These are phyloP conservation scores for Folsomia manolachei DNA, from an alignment of 2,888 invertebrate genomes.

Conservation along the genomic window DNA sequence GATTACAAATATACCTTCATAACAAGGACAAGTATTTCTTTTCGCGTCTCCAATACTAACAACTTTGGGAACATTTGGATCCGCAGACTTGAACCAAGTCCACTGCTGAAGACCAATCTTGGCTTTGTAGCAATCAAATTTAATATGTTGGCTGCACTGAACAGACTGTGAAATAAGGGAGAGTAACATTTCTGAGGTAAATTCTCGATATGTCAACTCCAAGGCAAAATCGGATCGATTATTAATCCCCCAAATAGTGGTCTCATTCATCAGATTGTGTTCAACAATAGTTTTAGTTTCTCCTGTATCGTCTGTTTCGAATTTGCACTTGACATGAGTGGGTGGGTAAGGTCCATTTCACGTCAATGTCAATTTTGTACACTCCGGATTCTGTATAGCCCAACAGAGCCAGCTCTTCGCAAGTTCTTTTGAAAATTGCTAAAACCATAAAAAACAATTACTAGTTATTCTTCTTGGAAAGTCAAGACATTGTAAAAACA, in stretches of 20 bases:
- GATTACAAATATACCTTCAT: too few relatives aligned
- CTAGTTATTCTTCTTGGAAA: background rate
- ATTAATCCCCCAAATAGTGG: slow-evolving; percentile 57
- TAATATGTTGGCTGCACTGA: slow-evolving; percentile 83
- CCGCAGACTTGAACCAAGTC: slow-evolving; percentile 83
- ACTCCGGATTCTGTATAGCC: slow-evolving; percentile 87
- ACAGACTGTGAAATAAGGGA: slow-evolving; percentile 84
- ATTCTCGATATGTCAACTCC: slow-evolving; percentile 81
- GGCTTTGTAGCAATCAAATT: slow-evolving; percentile 85
- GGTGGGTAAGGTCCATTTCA: slow-evolving; percentile 89
- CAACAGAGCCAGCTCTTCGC: slow-evolving; percentile 83
- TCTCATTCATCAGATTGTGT: slow-evolving; percentile 85
- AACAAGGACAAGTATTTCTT: slow-evolving; percentile 60
- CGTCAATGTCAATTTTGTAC: slow-evolving; percentile 89
- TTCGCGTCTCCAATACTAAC: slow-evolving; percentile 68
- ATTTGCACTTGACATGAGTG: slow-evolving; percentile 87
- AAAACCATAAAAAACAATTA: slow-evolving; percentile 36
- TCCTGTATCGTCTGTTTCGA: slow-evolving; percentile 75
- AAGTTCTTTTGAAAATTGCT: slow-evolving; percentile 85
- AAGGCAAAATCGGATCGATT: slow-evolving; percentile 71
- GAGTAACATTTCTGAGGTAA: slow-evolving; percentile 85
- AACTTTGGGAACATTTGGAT: slow-evolving; percentile 67
- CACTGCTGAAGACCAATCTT: slow-evolving; percentile 75
- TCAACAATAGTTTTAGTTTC: slow-evolving; percentile 85
- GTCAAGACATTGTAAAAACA: background rate